Percentiles rank a stretch among this genome's conserved stretches.
Conservation (phyloP, 2,888 invertebrate species). For the Callyntrura sp. region DNA sequence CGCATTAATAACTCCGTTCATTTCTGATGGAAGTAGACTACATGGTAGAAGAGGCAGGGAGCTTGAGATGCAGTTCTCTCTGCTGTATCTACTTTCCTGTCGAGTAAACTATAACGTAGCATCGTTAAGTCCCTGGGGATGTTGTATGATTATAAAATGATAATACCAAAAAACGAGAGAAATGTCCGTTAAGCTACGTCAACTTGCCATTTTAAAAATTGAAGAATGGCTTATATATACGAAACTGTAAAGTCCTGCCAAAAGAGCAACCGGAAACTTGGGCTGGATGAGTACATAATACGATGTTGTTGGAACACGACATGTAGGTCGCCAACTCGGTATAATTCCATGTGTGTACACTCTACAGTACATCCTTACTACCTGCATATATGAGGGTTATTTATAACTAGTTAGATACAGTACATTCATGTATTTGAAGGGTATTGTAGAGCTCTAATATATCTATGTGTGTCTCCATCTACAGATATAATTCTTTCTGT, state of each 20-base stretch:
- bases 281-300: neutral
- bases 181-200: constrained; percentile 61
- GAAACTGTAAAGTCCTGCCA: neutral
- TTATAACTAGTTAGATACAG: too few species aligned
- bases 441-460: too few species aligned
- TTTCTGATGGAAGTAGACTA: constrained; percentile 25
- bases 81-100: neutral
- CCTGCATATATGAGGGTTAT: too few species aligned
- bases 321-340: too few species aligned
- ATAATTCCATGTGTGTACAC: too few species aligned
- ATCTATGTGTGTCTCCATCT: too few species aligned
- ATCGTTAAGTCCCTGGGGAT: constrained; percentile 9
- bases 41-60: neutral
- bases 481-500: too few species aligned
- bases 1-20: constrained; percentile 63
- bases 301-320: neutral
- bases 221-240: neutral
- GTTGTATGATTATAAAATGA: constrained; percentile 55
- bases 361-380: too few species aligned
- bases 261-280: constrained; percentile 22
- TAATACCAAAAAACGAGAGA: constrained; percentile 45
- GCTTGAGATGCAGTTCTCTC: neutral
- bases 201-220: constrained; percentile 52
- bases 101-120: neutral
- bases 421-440: too few species aligned